Conservation (phyloP, 1,140 invertebrate species). For the Caenorhabditis elegans region DNA sequence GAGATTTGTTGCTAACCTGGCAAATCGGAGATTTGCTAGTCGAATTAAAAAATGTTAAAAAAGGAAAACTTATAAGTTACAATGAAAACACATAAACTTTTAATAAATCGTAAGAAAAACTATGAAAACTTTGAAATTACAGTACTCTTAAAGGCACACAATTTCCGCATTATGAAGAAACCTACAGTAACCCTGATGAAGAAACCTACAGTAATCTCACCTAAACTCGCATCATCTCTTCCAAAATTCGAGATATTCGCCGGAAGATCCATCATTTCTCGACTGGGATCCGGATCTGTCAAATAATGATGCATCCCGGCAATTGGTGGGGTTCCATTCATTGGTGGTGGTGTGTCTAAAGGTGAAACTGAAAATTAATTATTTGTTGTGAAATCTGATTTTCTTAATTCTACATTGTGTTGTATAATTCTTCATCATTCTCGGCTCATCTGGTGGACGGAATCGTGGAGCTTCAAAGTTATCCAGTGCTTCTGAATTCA, state of each 20-base stretch:
- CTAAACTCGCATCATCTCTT: slow-evolving; percentile 12
- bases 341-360: slow-evolving; percentile 26
- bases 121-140: too few relatives aligned
- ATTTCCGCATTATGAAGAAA: too few relatives aligned
- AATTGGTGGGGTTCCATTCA: neutral
- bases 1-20: too few relatives aligned
- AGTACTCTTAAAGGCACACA: too few relatives aligned
- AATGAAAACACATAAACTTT: too few relatives aligned
- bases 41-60: too few relatives aligned
- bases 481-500: slow-evolving; percentile 37
- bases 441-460: slow-evolving; percentile 25
- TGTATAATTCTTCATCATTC: slow-evolving; percentile 25
- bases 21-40: too few relatives aligned
- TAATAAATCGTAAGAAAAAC: too few relatives aligned
- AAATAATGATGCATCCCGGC: neutral
- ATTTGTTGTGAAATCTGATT: neutral
- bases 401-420: slow-evolving; percentile 16
- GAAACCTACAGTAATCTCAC: too few relatives aligned
- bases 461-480: slow-evolving; percentile 41
- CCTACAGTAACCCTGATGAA: too few relatives aligned
- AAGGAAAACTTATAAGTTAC: too few relatives aligned
- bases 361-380: slow-evolving; percentile 17
- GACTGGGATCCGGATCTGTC: neutral
- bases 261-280: neutral
- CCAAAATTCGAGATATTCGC: neutral